These are phyloP conservation scores for Tonatia bakeri DNA, from an alignment of 2,113 vertebrate species.

Conservation along the genomic window DNA sequence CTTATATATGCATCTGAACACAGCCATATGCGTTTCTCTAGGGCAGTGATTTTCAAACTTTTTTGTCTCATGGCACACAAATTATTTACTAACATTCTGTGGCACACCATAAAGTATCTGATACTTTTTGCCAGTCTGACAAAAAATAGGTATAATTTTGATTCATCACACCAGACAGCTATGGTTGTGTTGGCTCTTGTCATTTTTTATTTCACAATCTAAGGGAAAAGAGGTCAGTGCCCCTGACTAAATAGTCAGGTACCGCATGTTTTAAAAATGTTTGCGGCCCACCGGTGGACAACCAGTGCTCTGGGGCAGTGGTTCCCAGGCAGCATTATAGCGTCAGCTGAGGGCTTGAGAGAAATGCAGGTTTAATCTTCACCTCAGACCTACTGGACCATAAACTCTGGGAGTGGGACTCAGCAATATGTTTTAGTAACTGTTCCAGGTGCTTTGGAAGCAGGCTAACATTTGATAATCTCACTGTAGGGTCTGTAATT, in stretches of 20 bases:
- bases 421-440: neutral
- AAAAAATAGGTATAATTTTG: neutral
- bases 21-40: neutral
- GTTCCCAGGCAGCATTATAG: neutral
- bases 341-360: constrained; percentile 1
- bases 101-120: neutral
- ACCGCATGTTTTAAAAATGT: no score
- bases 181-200: no score
- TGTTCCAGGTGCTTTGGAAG: neutral
- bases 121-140: neutral
- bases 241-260: no score
- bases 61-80: neutral
- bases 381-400: neutral
- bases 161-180: no score
- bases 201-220: no score
- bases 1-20: neutral
- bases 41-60: neutral
- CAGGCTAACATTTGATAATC: neutral
- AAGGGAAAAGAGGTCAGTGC: no score
- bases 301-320: neutral
- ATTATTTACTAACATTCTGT: neutral
- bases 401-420: neutral
- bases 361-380: neutral
- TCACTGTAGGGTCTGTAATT: neutral
- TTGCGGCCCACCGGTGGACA: no score